These are phyloP conservation scores for Macrocentrus cingulum DNA, from an alignment of 1,140 invertebrate genomes.

Conservation along the genomic window DNA sequence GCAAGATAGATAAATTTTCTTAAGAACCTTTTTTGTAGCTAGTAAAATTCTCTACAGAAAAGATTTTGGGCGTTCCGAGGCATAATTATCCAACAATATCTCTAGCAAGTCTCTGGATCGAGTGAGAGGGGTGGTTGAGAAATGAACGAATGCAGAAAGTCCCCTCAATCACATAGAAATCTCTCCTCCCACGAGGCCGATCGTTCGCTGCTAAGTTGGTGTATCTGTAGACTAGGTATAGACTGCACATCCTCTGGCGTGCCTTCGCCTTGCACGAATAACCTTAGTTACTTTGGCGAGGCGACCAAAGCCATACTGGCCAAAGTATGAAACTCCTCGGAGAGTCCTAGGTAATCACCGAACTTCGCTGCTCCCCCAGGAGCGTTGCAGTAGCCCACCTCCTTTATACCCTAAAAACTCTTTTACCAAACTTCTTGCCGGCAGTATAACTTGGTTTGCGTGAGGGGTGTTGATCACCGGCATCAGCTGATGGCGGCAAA, in stretches of 20 bases:
- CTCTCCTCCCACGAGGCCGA: slow-evolving; percentile 39
- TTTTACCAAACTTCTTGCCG: background rate
- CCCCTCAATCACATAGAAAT: slow-evolving; percentile 40
- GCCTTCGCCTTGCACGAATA: slow-evolving; percentile 38
- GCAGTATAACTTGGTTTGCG: background rate
- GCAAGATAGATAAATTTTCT: no score
- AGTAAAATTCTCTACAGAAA: no score
- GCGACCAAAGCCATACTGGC: slow-evolving; percentile 47
- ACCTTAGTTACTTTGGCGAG: slow-evolving; percentile 57
- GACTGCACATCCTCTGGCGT: slow-evolving; percentile 21
- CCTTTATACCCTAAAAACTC: background rate
- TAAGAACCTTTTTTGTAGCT: no score
- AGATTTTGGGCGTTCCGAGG: no score
- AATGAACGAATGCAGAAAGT: no score
- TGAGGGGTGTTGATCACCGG: no score
- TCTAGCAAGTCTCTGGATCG: slow-evolving; percentile 5
- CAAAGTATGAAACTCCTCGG: slow-evolving; percentile 58
- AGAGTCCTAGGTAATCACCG: slow-evolving; percentile 60
- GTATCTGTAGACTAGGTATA: background rate
- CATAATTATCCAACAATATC: slow-evolving; percentile 13
- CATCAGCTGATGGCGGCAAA: no score
- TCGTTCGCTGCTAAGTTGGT: slow-evolving; percentile 34
- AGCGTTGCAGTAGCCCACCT: slow-evolving; percentile 29
- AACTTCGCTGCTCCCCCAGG: slow-evolving; percentile 56
- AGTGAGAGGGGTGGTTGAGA: slow-evolving; percentile 19